A percentile compares a stretch with the other conserved stretches of the same genome.
These are phyloP conservation scores for Carapus acus DNA, from an alignment of 2,797 vertebrate species.

Conservation along the genomic window DNA sequence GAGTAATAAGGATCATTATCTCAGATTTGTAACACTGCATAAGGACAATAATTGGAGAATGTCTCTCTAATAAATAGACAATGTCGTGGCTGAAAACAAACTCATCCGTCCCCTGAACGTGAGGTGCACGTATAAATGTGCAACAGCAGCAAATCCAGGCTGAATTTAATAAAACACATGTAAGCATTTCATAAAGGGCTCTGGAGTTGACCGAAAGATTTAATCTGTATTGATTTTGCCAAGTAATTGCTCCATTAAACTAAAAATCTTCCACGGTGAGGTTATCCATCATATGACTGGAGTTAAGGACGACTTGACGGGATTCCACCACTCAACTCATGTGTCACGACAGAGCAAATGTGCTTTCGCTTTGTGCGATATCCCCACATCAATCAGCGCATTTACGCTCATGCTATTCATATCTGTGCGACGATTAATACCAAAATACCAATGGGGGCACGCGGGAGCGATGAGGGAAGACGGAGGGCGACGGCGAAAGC, in stretches of 20 bases:
- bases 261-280: conserved; percentile 50
- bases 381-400: no score
- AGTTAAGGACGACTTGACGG: conserved; percentile 21
- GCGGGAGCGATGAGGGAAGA: no score
- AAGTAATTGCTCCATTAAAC: conserved; percentile 55
- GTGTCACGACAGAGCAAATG: conserved; percentile 27
- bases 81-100: conserved; percentile 29
- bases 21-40: no score
- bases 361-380: conserved; percentile 15
- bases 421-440: no score
- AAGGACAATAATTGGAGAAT: no score
- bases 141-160: conserved; percentile 46
- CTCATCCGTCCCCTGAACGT: conserved; percentile 38
- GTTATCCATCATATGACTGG: conserved; percentile 49
- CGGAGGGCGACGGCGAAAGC: no score
- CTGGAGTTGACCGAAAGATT: conserved; percentile 59
- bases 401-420: no score
- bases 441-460: no score
- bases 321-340: neutral
- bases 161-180: conserved; percentile 52
- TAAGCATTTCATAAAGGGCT: conserved; percentile 48
- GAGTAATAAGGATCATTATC: no score
- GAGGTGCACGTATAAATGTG: conserved; percentile 39
- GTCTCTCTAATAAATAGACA: no score
- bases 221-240: conserved; percentile 68